Base-by-base conservation (phyloP, 2,113 vertebrate species). In the Corythoichthys haematopterus region DNA sequence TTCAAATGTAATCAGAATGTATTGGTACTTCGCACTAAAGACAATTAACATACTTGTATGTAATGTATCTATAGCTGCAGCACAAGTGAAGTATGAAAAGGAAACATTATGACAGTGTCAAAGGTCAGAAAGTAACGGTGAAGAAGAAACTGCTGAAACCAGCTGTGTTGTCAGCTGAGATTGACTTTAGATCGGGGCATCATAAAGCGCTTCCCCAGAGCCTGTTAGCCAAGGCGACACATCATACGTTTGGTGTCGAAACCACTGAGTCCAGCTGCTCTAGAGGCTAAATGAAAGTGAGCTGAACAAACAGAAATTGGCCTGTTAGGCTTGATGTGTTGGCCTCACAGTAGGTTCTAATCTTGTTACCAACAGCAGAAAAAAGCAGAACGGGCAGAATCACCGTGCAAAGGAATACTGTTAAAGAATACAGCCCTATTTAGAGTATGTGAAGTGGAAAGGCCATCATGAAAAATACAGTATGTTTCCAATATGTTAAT, bases 291-390 rank as follows among this genome's bases (percentile, higher is more conserved):
- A 87, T 82, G 65, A 86, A 83, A 82, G 84, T 3, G 10, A 78
- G 71, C 81, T 79, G 75, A 85, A 82, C 74, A 85, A 87, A 86
- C 82, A 85, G 67, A 84, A 85, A 84, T 57, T 75, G 70, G 71
- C 46, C 52, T 2, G 67, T 80, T 73, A 60, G 66, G 65, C 80
- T 74, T 82, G 74, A 79, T 80, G 77, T 76, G 79, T 53, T 0
- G 16, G 73, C 47, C 66, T 66, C 71, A 74, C 64, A 62, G 69
- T 76, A 71, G 71, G 76, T 48, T 66, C 66, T 83, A 80, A 87
- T 87, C 83, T 63, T 75, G 73, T 86, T 84, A 82, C 63, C 68
- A 65, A 62, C 14, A 57, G 68, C 50, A 75, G 56, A 55, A 51
- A 68, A 38, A 63, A 50, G 55, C 46, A 59, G 33, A 20, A 40